A percentile compares a stretch with the other conserved stretches of the same genome.
phyloP scores from a whole-genome alignment of 2,113 vertebrate species.

The Menura novaehollandiae region DNA sequence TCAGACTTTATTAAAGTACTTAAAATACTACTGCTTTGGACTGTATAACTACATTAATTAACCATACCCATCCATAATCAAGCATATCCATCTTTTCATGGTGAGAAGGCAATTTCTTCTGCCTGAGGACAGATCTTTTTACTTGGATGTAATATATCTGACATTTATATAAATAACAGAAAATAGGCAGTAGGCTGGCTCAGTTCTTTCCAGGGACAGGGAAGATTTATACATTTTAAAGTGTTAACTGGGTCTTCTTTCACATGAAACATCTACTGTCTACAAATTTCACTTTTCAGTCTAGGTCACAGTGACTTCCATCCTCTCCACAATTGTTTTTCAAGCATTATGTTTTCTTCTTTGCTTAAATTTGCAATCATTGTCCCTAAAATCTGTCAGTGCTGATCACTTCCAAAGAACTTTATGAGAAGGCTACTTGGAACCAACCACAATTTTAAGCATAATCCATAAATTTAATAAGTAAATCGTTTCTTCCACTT shows the following conservation, averaged over 20 bases:
- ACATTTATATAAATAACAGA: background rate
- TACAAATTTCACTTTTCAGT: background rate
- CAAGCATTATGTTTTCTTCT: background rate
- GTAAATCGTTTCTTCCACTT: background rate
- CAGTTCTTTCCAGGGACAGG: background rate
- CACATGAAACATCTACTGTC: background rate
- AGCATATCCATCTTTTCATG: background rate
- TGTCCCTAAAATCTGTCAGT: background rate
- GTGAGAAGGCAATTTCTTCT: conserved; percentile 6
- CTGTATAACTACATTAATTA: background rate
- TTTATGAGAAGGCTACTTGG: background rate
- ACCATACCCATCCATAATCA: background rate
- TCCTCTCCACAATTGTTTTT: background rate
- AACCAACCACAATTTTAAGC: background rate
- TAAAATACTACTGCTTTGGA: background rate
- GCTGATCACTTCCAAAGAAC: background rate
- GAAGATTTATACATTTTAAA: background rate
- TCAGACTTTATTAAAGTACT: background rate
- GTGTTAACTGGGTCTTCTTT: background rate
- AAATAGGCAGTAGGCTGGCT: background rate
- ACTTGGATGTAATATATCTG: background rate
- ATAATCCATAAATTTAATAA: background rate
- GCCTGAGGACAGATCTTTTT: background rate
- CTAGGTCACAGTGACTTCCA: background rate
- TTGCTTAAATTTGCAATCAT: background rate